Percentiles rank a stretch among this genome's conserved stretches.
Evolutionary conservation across 2,888 invertebrate species (phyloP).

Genomic region (Strigamia crassipes): DNA sequence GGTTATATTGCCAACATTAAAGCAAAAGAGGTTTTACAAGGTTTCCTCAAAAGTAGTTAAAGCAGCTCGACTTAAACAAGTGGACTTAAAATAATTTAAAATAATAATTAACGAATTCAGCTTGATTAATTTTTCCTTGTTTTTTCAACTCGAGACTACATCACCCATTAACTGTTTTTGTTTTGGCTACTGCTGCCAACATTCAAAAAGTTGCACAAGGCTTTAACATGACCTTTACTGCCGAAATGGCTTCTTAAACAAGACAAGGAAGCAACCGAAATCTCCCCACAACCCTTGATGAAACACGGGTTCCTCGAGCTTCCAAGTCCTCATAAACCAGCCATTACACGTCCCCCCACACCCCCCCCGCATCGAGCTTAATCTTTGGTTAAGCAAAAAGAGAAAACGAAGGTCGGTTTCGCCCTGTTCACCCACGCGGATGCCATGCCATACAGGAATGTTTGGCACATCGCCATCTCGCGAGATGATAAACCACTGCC

Average conservation of each 20-base stretch:
- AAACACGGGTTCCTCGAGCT: not conserved
- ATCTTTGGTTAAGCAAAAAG: not conserved
- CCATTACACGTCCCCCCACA: not conserved
- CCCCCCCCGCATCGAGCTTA: not conserved
- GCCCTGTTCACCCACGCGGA: slow-evolving; percentile 23
- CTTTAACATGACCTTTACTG: not conserved
- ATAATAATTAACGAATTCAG: no score
- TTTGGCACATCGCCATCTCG: slow-evolving; percentile 17
- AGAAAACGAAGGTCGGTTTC: slow-evolving; percentile 17
- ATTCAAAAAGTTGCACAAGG: not conserved
- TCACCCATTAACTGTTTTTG: not conserved
- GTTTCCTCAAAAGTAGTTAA: not conserved
- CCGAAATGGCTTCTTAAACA: not conserved
- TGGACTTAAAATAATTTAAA: no score
- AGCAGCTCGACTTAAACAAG: not conserved
- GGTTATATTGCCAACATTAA: not conserved
- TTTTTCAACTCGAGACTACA: not conserved
- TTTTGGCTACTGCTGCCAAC: not conserved
- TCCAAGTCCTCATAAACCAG: not conserved
- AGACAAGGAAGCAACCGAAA: not conserved
- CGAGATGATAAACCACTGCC: slow-evolving; percentile 31
- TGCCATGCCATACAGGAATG: slow-evolving; percentile 24
- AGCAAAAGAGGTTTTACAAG: not conserved
- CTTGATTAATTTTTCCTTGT: not conserved
- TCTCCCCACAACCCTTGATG: not conserved